These are phyloP conservation scores for Beris chalybata DNA, from an alignment of 2,888 invertebrate genomes.

Conservation along the genomic window DNA sequence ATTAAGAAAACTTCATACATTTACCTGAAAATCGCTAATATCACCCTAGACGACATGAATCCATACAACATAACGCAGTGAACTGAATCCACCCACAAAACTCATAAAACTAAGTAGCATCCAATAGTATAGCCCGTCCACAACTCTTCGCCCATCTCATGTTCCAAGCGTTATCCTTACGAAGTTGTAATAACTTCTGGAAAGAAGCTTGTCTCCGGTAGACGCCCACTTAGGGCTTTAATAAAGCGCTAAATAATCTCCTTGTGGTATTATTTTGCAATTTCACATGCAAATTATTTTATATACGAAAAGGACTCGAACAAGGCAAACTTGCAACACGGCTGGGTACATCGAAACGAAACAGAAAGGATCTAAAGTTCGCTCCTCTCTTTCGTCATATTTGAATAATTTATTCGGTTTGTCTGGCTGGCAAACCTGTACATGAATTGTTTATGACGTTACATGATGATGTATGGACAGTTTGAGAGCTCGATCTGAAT, in stretches of 20 bases:
- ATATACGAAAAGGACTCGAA: neutral
- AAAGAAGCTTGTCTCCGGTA: neutral
- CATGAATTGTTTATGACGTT: slow-evolving; percentile 21
- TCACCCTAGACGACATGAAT: too few relatives aligned
- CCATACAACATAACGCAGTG: too few relatives aligned
- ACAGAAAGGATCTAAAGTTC: slow-evolving; percentile 17
- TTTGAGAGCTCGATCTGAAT: slow-evolving; percentile 12
- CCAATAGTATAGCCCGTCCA: too few relatives aligned
- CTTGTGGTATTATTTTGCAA: slow-evolving; percentile 29
- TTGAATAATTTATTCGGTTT: slow-evolving; percentile 35
- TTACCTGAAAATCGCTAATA: too few relatives aligned
- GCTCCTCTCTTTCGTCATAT: slow-evolving; percentile 7
- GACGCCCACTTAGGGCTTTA: neutral
- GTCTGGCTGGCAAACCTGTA: slow-evolving; percentile 21
- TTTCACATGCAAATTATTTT: slow-evolving; percentile 25
- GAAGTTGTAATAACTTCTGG: too few relatives aligned
- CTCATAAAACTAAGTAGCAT: too few relatives aligned
- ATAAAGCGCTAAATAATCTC: slow-evolving; percentile 27
- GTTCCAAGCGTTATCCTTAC: too few relatives aligned
- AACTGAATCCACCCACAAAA: too few relatives aligned
- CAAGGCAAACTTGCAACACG: neutral
- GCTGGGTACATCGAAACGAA: neutral
- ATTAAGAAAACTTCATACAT: too few relatives aligned
- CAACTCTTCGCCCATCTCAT: too few relatives aligned
- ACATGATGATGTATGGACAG: slow-evolving; percentile 2